A percentile compares a stretch with the other conserved stretches of the same genome.
These are phyloP conservation scores for Pipistrellus pipistrellus DNA, from an alignment of 2,797 vertebrate species.

Conservation along the genomic window DNA sequence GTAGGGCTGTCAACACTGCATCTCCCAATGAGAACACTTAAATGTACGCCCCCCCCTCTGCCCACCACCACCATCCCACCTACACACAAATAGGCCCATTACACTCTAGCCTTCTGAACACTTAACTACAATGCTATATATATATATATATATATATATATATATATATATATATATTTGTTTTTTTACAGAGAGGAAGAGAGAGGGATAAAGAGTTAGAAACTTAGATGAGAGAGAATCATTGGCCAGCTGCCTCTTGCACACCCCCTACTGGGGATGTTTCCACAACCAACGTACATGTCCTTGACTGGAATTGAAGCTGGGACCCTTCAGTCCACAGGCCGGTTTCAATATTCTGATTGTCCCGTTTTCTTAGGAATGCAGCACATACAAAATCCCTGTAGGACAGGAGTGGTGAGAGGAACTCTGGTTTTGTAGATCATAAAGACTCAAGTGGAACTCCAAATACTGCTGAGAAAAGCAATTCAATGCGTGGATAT, in stretches of 20 bases:
- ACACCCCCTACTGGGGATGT: too few relatives aligned
- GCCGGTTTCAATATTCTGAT: not conserved
- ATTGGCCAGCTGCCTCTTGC: too few relatives aligned
- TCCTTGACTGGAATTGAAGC: too few relatives aligned
- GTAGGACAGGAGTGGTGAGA: not conserved
- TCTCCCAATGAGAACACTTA: not conserved
- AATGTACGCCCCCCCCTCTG: accelerated
- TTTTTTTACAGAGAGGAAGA: too few relatives aligned
- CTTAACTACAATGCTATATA: too few relatives aligned
- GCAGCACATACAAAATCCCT: not conserved
- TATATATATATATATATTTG: too few relatives aligned
- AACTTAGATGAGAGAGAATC: too few relatives aligned
- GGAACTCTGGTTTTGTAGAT: not conserved
- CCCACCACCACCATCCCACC: too few relatives aligned
- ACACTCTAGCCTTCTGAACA: not conserved
- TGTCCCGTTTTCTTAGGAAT: not conserved
- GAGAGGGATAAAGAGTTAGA: too few relatives aligned
- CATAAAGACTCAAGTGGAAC: not conserved
- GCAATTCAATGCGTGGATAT: not conserved
- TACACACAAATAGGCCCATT: not conserved
- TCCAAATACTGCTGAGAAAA: not conserved
- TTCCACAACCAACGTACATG: too few relatives aligned
- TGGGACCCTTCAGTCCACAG: too few relatives aligned
- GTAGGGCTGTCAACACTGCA: not conserved
- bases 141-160: too few relatives aligned